Percentiles rank a stretch among this genome's conserved stretches.
Conservation (phyloP, 2,888 invertebrate species). For the Andrena minutula region DNA sequence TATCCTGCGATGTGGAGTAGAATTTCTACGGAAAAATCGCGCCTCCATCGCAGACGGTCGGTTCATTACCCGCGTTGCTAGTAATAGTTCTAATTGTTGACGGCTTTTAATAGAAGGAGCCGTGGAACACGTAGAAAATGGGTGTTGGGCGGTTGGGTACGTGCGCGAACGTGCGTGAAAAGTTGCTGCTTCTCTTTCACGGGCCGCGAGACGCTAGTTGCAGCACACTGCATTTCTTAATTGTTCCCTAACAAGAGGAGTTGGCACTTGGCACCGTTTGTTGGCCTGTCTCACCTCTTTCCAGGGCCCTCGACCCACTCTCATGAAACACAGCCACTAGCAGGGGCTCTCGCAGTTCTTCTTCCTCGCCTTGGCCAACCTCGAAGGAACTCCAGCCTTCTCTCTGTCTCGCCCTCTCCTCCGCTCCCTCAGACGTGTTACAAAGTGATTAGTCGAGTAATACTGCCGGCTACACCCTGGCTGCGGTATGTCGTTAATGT, state of each 20-base stretch:
- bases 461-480: slow-evolving; percentile 63
- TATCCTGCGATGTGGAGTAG: not conserved
- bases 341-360: slow-evolving; percentile 45
- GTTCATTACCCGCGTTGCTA: slow-evolving; percentile 39
- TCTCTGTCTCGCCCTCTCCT: slow-evolving; percentile 40
- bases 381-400: slow-evolving; percentile 55
- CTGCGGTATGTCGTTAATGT: slow-evolving; percentile 71
- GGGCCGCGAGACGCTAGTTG: slow-evolving; percentile 64
- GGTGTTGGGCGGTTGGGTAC: not conserved
- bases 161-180: slow-evolving; percentile 61
- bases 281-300: slow-evolving; percentile 74
- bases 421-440: slow-evolving; percentile 68
- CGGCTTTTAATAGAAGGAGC: slow-evolving; percentile 40
- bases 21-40: slow-evolving; percentile 17
- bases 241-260: slow-evolving; percentile 82
- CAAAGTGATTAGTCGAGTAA: slow-evolving; percentile 82
- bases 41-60: not conserved
- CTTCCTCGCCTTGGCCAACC: slow-evolving; percentile 58
- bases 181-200: slow-evolving; percentile 56
- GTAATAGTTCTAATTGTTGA: slow-evolving; percentile 58
- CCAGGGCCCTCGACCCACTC: slow-evolving; percentile 71
- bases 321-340: slow-evolving; percentile 61
- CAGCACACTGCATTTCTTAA: slow-evolving; percentile 81
- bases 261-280: slow-evolving; percentile 80
- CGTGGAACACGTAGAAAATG: slow-evolving; percentile 21